Conservation (phyloP, 2,888 invertebrate genomes). For the Conomelus anceps region DNA sequence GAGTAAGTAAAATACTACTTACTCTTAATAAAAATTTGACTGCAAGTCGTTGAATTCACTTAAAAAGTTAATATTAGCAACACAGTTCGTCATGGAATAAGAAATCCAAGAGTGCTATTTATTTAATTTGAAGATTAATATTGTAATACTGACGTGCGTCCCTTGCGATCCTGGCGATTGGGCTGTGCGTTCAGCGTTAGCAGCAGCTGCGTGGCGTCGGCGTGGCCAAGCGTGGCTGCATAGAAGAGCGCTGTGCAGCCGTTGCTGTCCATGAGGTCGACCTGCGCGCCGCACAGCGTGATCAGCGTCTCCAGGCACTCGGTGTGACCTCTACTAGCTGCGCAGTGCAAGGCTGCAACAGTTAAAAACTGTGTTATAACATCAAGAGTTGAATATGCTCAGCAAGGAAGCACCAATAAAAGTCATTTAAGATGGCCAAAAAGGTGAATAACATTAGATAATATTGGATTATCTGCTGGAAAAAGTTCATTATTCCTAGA, state of each 20-base stretch:
- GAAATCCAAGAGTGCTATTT: too few relatives aligned
- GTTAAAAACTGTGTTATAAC: background rate
- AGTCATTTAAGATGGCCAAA: too few relatives aligned
- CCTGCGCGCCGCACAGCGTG: conserved; percentile 78
- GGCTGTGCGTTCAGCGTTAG: conserved; percentile 86
- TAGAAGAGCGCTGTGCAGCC: conserved; percentile 96
- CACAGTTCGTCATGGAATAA: too few relatives aligned
- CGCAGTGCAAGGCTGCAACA: conserved; percentile 78
- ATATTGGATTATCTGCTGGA: too few relatives aligned
- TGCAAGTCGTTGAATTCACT: too few relatives aligned
- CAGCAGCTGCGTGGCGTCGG: conserved; percentile 82
- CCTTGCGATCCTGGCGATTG: conserved; percentile 86
- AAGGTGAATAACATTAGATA: too few relatives aligned
- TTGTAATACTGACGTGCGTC: conserved; percentile 67
- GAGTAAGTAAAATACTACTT: too few relatives aligned
- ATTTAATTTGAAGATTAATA: too few relatives aligned
- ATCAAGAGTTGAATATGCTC: background rate
- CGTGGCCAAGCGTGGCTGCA: conserved; percentile 91
- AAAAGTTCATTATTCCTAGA: too few relatives aligned
- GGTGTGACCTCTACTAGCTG: conserved; percentile 91
- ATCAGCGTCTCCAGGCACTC: conserved; percentile 84
- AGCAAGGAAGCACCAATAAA: background rate
- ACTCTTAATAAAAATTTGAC: too few relatives aligned
- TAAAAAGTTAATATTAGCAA: too few relatives aligned
- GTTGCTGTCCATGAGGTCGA: conserved; percentile 85